These are phyloP conservation scores for Protaetia brevitarsis DNA, from an alignment of 1,140 invertebrate genomes.

Conservation along the genomic window DNA sequence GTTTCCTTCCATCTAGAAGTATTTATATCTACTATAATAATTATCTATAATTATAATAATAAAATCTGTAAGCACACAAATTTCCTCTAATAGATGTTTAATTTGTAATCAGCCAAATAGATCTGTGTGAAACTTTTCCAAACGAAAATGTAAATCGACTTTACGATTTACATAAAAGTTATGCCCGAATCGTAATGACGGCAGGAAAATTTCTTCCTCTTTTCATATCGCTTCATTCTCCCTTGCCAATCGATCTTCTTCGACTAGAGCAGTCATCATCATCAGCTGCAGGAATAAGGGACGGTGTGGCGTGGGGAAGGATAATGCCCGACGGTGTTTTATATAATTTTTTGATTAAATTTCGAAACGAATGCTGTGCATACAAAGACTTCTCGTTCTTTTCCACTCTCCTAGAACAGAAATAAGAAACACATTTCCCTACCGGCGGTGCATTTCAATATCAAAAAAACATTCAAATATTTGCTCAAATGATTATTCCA, in stretches of 20 bases:
- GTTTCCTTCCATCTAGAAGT: too few species aligned
- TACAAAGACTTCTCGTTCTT: conserved; percentile 30
- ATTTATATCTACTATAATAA: too few species aligned
- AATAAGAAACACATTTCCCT: conserved; percentile 39
- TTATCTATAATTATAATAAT: too few species aligned
- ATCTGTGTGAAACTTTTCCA: too few species aligned
- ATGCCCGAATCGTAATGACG: background rate
- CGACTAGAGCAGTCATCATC: conserved; percentile 12
- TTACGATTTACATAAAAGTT: conserved; percentile 8
- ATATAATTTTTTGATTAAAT: conserved; percentile 49
- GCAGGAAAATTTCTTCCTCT: background rate
- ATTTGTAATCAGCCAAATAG: too few species aligned
- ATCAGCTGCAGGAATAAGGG: background rate
- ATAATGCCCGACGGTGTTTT: conserved; percentile 34
- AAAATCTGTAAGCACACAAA: too few species aligned
- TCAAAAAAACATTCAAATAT: conserved; percentile 50
- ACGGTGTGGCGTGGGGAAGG: background rate
- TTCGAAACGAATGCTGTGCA: conserved; percentile 44
- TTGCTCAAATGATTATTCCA: conserved; percentile 51
- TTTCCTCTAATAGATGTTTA: too few species aligned
- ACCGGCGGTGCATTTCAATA: conserved; percentile 45
- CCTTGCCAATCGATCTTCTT: conserved; percentile 11
- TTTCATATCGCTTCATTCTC: conserved; percentile 3
- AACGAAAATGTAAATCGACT: background rate
- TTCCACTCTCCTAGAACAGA: conserved; percentile 33